Evolutionary conservation across 2,888 invertebrate genomes (phyloP).

Genomic region (Corythucha ciliata): DNA sequence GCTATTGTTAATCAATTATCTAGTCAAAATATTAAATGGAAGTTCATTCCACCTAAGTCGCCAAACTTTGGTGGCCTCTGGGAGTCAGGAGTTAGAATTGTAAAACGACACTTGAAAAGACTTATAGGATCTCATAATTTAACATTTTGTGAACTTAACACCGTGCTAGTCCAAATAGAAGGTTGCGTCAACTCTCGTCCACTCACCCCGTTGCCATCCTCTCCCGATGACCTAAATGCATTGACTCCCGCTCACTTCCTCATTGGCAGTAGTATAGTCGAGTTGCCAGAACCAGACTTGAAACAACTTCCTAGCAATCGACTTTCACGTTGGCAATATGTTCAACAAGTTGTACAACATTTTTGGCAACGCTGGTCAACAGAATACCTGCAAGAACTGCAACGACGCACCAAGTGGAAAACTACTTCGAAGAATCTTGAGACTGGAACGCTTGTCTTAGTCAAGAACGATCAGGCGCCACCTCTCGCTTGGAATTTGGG

Average conservation of each 20-base stretch:
- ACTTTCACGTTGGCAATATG: conserved; percentile 15
- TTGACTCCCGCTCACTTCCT: conserved; percentile 2
- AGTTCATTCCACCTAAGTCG: conserved; percentile 1
- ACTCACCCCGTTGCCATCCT: conserved; percentile 10
- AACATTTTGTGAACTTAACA: conserved; percentile 9
- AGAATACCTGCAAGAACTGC: conserved; percentile 11
- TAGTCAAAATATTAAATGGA: neutral
- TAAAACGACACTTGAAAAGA: neutral
- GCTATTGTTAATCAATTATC: too few relatives aligned
- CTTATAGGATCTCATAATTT: neutral
- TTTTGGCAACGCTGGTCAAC: conserved; percentile 16
- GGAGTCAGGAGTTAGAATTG: neutral
- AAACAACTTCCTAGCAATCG: neutral
- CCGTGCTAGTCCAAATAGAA: conserved; percentile 7
- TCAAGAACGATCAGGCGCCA: conserved; percentile 1
- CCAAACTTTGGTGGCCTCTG: neutral
- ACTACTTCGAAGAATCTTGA: neutral
- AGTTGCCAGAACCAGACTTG: conserved; percentile 10
- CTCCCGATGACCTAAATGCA: conserved; percentile 2
- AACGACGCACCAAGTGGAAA: neutral
- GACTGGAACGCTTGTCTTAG: neutral
- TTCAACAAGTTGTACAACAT: neutral
- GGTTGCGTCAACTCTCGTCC: conserved; percentile 19
- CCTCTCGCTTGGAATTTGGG: conserved; percentile 8
- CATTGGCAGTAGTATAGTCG: conserved; percentile 6